Percentiles rank a stretch among this genome's conserved stretches.
These are phyloP conservation scores for Seriola dumerili DNA, from an alignment of 2,113 vertebrate species.

Conservation along the genomic window DNA sequence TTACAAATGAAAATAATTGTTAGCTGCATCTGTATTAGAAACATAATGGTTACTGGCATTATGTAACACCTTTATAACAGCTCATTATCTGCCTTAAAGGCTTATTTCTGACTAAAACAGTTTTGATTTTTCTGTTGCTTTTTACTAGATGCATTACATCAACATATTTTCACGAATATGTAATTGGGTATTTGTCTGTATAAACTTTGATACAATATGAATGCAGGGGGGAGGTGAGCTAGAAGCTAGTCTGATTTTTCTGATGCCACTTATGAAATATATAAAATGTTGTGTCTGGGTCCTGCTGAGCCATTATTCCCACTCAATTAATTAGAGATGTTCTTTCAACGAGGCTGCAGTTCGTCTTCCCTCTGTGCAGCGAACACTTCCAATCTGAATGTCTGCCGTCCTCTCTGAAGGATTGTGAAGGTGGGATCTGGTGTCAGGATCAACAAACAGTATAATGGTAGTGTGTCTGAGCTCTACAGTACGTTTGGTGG, in stretches of 20 bases:
- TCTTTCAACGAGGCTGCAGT: constrained; percentile 27
- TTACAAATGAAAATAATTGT: constrained; percentile 12
- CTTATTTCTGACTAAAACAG: background rate
- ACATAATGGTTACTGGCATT: background rate
- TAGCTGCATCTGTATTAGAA: background rate
- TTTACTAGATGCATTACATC: background rate
- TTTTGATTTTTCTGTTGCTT: background rate
- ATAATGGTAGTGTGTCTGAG: constrained; percentile 12
- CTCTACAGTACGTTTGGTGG: background rate
- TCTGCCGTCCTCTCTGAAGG: constrained; percentile 14
- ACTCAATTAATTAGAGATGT: constrained; percentile 50
- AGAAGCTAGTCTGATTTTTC: background rate
- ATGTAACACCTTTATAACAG: background rate
- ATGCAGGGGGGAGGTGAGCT: background rate
- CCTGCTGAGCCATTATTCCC: constrained; percentile 41
- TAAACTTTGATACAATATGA: background rate
- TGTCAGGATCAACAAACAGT: constrained; percentile 21
- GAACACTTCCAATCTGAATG: background rate
- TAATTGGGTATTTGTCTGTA: background rate
- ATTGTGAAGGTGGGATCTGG: constrained; percentile 13
- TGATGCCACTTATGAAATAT: constrained; percentile 18
- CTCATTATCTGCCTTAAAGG: background rate
- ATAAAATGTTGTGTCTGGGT: constrained; percentile 37
- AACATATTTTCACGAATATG: background rate
- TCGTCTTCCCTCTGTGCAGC: constrained; percentile 5